Percentiles rank a stretch among this genome's conserved stretches.
Evolutionary conservation across 2,113 vertebrate species (phyloP).

Genomic region (Hylia prasina): DNA sequence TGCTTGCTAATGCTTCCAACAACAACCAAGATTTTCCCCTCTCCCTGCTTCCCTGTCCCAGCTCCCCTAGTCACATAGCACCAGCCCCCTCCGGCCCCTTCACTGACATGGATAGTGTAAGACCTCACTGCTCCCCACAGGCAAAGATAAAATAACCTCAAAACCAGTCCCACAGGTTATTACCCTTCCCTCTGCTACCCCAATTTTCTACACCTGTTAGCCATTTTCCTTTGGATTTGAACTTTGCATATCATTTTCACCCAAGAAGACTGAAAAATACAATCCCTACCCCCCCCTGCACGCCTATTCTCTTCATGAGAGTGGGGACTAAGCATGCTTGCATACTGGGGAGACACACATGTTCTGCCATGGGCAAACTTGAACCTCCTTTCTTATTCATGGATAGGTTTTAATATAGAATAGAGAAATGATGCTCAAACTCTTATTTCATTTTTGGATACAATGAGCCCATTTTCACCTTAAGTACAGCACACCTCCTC

Average conservation of each 20-base stretch:
- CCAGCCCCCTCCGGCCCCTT: not conserved
- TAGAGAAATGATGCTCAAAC: not conserved
- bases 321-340: not conserved
- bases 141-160: not conserved
- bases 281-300: accelerated
- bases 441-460: not conserved
- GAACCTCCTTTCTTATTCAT: not conserved
- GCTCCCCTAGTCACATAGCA: not conserved
- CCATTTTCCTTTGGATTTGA: not conserved
- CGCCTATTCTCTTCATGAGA: not conserved
- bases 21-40: not conserved
- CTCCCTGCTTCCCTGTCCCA: not conserved
- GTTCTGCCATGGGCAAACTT: not conserved
- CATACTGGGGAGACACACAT: not conserved
- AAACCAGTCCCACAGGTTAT: not conserved
- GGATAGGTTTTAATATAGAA: not conserved
- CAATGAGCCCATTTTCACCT: not conserved
- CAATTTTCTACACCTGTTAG: not conserved
- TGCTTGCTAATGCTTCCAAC: not conserved
- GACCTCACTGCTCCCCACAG: not conserved
- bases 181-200: not conserved
- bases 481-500: not conserved
- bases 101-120: not conserved
- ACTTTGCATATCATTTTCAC: not conserved
- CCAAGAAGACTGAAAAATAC: not conserved